Evolutionary conservation across 2,797 vertebrate species (phyloP).

Genomic region (Mastacembelus armatus): DNA sequence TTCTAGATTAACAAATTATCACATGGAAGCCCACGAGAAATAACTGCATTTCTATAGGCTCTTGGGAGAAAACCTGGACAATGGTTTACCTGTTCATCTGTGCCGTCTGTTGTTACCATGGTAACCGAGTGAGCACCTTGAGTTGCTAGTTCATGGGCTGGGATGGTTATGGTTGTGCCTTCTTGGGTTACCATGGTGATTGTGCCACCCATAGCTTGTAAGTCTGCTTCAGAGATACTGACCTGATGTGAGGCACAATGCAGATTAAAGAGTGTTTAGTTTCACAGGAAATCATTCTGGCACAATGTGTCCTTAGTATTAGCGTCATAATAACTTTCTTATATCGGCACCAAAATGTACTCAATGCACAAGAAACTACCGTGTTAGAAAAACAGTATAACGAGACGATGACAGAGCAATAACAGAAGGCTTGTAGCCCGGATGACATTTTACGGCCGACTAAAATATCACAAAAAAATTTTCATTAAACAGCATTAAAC

Average conservation of each 20-base stretch:
- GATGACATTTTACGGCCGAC: too few species aligned
- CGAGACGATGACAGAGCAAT: too few species aligned
- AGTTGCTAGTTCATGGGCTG: slow-evolving; percentile 92
- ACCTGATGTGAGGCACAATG: slow-evolving; percentile 82
- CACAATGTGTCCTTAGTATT: neutral
- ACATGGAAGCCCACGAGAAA: neutral
- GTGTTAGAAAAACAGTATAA: too few species aligned
- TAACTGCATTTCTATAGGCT: neutral
- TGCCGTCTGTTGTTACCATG: slow-evolving; percentile 95
- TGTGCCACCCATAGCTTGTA: slow-evolving; percentile 95
- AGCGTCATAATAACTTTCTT: too few species aligned
- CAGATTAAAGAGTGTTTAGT: neutral
- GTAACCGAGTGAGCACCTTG: slow-evolving; percentile 92
- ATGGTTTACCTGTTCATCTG: slow-evolving; percentile 91
- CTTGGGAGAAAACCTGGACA: neutral
- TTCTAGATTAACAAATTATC: neutral
- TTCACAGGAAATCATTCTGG: neutral
- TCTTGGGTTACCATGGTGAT: slow-evolving; percentile 99
- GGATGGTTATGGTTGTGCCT: slow-evolving; percentile 97
- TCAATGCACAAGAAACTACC: too few species aligned
- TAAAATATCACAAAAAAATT: too few species aligned
- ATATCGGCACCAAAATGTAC: too few species aligned
- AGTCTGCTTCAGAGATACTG: slow-evolving; percentile 94
- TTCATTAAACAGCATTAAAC: too few species aligned
- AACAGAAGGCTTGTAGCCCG: too few species aligned